Evolutionary conservation across 53 echinoderm and acorn worm species (phyloP).

Genomic region (Mesocentrotus franciscanus): DNA sequence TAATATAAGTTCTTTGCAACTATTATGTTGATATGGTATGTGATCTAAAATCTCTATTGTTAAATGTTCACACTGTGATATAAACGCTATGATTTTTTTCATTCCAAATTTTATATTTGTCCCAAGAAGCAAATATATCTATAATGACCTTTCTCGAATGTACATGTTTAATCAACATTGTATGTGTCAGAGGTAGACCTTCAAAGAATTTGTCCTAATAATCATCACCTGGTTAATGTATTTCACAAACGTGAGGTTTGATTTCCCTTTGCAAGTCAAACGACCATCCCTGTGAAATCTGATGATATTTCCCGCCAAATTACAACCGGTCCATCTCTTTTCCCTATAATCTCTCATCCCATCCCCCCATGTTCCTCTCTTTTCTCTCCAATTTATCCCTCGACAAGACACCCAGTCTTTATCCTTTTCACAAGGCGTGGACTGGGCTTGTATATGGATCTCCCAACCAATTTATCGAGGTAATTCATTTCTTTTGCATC

Average conservation of each 20-base stretch:
- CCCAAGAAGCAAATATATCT: not conserved
- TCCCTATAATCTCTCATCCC: not conserved
- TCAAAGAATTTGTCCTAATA: not conserved
- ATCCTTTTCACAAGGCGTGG: constrained; percentile 33
- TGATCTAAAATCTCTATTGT: not conserved
- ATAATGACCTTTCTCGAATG: not conserved
- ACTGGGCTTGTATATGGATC: constrained; percentile 26
- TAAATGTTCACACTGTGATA: not conserved
- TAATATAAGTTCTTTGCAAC: too few species aligned
- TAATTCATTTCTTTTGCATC: constrained; percentile 52
- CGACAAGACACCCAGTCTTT: constrained; percentile 12
- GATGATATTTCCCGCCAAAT: constrained; percentile 37
- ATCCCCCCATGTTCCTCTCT: constrained; percentile 2
- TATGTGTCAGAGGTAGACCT: not conserved
- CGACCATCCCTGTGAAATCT: not conserved
- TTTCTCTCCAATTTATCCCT: not conserved
- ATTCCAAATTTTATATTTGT: not conserved
- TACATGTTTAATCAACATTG: not conserved
- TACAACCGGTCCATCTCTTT: not conserved
- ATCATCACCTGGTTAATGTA: constrained; percentile 36
- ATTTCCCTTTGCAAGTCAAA: not conserved
- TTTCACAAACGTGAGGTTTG: not conserved
- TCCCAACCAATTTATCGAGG: constrained; percentile 56
- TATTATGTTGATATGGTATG: not conserved
- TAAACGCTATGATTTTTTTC: not conserved